Evolutionary conservation across 2,797 vertebrate genomes (phyloP).

Genomic region (Thripadectes ignobilis): DNA sequence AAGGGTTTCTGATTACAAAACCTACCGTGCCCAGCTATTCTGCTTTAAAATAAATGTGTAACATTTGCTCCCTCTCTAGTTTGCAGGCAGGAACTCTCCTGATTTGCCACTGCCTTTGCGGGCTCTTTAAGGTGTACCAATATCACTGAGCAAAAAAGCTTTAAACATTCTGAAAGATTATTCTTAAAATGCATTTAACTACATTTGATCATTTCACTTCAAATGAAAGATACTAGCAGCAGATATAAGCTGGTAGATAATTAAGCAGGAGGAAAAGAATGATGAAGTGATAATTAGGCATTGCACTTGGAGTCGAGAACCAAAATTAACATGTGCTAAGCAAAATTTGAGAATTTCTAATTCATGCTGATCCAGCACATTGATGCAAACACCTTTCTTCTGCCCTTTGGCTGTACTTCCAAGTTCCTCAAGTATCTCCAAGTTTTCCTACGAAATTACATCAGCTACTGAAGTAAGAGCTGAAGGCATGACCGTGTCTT

Average conservation of each 20-base stretch:
- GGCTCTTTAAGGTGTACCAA: background rate
- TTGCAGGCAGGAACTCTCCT: background rate
- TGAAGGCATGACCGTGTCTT: background rate
- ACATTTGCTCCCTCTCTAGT: slow-evolving; percentile 54
- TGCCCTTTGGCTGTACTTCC: background rate
- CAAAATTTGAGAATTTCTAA: background rate
- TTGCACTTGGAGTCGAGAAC: background rate
- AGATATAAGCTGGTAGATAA: background rate
- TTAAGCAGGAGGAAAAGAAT: background rate
- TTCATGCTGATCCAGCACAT: background rate
- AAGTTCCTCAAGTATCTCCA: background rate
- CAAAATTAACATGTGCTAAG: background rate
- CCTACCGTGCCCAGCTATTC: background rate
- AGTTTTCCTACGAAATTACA: background rate
- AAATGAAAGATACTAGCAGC: background rate
- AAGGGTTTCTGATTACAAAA: slow-evolving; percentile 12
- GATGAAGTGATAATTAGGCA: background rate
- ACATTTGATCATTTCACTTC: background rate
- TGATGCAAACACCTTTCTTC: background rate
- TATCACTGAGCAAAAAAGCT: background rate
- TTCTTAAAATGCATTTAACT: background rate
- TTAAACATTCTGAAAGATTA: background rate
- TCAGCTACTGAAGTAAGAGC: fast-evolving
- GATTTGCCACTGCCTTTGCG: background rate
- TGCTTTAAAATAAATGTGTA: background rate